Conservation (phyloP, 2,797 vertebrate species). For the Acipenser ruthenus region DNA sequence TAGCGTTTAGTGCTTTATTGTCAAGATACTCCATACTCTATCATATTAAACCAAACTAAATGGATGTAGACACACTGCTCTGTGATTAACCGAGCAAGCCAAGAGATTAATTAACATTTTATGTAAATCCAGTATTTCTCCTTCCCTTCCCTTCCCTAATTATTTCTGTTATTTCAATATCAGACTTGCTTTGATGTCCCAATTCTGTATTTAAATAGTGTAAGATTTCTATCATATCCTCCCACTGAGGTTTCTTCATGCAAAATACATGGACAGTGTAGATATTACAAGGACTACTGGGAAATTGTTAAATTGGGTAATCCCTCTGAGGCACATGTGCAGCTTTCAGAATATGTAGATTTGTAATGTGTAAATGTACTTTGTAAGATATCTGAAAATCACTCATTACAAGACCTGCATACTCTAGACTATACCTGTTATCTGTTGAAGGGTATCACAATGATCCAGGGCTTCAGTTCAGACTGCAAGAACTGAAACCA, state of each 20-base stretch:
- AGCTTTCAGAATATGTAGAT: constrained; percentile 24
- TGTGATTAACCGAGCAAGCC: constrained; percentile 76
- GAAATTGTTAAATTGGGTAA: constrained; percentile 83
- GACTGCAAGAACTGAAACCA: neutral
- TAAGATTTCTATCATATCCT: constrained; percentile 85
- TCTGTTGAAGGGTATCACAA: constrained; percentile 10
- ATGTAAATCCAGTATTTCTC: constrained; percentile 97
- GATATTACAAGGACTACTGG: constrained; percentile 83
- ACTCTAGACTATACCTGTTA: neutral
- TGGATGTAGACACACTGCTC: constrained; percentile 26
- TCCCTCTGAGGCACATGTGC: constrained; percentile 50
- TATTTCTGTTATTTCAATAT: constrained; percentile 98
- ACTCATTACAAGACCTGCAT: neutral
- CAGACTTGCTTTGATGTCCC: constrained; percentile 93
- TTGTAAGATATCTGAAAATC: constrained; percentile 34
- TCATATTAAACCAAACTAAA: constrained; percentile 4
- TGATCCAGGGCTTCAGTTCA: constrained; percentile 4
- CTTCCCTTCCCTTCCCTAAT: constrained; percentile 94
- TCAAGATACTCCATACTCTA: constrained; percentile 29
- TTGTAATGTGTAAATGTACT: constrained; percentile 41
- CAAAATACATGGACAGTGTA: constrained; percentile 93
- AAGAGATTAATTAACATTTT: constrained; percentile 96
- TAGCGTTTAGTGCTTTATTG: too few relatives aligned
- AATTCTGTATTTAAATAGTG: constrained; percentile 98
- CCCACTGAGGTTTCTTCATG: constrained; percentile 88